phyloP scores from a whole-genome alignment of 2,797 vertebrate genomes.

The Myiotriccus ornatus region DNA sequence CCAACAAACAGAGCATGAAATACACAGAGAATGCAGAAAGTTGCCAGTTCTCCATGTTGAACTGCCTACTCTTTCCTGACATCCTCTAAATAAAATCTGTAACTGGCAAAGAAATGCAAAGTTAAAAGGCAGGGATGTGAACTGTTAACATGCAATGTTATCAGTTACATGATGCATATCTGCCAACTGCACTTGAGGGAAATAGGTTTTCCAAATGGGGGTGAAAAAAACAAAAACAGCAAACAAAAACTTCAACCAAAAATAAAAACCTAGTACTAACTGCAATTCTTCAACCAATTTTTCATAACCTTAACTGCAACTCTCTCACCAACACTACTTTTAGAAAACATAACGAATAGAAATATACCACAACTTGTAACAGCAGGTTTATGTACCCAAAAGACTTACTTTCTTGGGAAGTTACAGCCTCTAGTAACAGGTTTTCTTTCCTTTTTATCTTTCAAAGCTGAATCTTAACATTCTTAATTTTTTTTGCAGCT shows the following conservation, averaged over 20 bases:
- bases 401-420: neutral
- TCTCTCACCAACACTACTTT: neutral
- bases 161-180: accelerated
- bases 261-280: neutral
- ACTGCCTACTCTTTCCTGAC: neutral
- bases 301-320: neutral
- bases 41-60: neutral
- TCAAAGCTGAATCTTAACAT: neutral
- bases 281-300: neutral
- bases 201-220: neutral
- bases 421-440: neutral
- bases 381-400: neutral
- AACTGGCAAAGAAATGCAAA: neutral
- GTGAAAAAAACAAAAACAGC: neutral
- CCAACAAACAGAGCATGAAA: neutral
- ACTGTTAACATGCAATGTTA: neutral
- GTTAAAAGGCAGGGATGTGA: neutral
- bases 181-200: neutral
- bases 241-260: neutral
- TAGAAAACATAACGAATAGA: neutral
- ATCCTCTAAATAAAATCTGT: neutral
- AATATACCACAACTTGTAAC: neutral
- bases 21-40: neutral
- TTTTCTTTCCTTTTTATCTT: neutral
- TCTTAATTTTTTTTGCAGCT: neutral